Evolutionary conservation across 2,888 invertebrate genomes (phyloP), one percentile per base, ranked within the genome.

Genomic region (Sturmia bella): DNA sequence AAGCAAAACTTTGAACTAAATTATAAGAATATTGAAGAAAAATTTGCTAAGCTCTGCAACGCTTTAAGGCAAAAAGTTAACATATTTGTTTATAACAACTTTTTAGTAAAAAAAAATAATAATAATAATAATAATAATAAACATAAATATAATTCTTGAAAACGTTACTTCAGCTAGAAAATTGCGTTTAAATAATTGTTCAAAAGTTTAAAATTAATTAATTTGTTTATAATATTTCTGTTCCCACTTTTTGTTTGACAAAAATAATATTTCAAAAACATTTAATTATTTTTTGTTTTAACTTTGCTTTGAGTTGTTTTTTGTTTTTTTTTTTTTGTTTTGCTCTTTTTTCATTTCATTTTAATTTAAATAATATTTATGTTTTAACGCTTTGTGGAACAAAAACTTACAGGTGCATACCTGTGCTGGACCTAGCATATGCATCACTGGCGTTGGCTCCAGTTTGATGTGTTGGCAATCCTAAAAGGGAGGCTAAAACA

Each of bases 401-500:
- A 93, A 93, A 87, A 94, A 95, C 95, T 95, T 95, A 95, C 95
- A 94, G 94, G 93, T 94, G 94, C 94, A 90, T 91, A 91, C 91
- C 91, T 93, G 96, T 89, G 87, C 89, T 96, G 87, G 96, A 95
- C 89, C 95, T 95, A 85, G 85, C 84, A 88, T 95, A 94, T 86
- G 94, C 93, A 87, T 93, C 92, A 85, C 87, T 85, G 84, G 85
- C 84, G 77, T 64, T 82, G 77, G 69, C 81, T 77, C 81, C 81
- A 77, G 69, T 82, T 69, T 78, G 83, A 76, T 79, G 80, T 63
- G 72, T 93, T 88, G 97, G 95, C 89, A 97, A 93, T 89, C 97
- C 96, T 91, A 98, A 94, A 86, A 98, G 94, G 85, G 97, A 96
- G 92, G 98, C 97, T 92, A 98, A 93, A 85, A 98, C 97, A 93